Conservation (phyloP, 2,888 invertebrate species). For the Napeogenes inachia region DNA sequence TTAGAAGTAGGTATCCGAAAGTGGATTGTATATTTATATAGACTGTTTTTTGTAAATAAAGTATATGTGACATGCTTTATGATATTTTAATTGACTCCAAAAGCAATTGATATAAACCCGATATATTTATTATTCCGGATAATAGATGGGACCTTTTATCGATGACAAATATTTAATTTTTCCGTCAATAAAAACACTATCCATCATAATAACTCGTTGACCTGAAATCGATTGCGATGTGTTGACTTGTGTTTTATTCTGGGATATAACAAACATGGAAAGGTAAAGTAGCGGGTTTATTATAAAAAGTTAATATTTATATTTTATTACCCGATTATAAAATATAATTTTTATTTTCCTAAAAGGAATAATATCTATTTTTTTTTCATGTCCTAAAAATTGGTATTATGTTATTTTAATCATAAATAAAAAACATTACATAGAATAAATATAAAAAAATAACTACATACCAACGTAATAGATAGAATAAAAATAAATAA, state of each 20-base stretch:
- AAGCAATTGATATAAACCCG: conserved; percentile 10
- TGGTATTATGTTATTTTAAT: too few relatives aligned
- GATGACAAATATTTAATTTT: conserved; percentile 39
- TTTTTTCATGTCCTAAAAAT: too few relatives aligned
- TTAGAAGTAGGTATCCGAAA: background rate
- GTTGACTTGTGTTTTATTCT: conserved; percentile 9
- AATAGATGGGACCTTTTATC: conserved; percentile 35
- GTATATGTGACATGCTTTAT: background rate
- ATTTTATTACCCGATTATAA: too few relatives aligned
- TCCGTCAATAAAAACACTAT: conserved; percentile 38
- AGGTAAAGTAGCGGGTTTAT: too few relatives aligned
- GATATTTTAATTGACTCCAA: conserved; percentile 2
- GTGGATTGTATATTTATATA: background rate
- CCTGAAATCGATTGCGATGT: conserved; percentile 25
- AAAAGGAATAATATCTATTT: too few relatives aligned
- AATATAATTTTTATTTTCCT: too few relatives aligned
- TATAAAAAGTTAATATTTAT: too few relatives aligned
- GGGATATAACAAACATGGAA: background rate
- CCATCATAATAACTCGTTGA: conserved; percentile 34
- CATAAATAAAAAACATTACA: too few relatives aligned
- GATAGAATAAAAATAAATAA: too few relatives aligned
- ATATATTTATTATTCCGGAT: conserved; percentile 30
- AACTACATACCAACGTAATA: too few relatives aligned
- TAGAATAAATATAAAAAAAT: too few relatives aligned
- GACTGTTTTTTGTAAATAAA: too few relatives aligned